Conservation (phyloP, 2,113 vertebrate genomes). For the Gadus macrocephalus region DNA sequence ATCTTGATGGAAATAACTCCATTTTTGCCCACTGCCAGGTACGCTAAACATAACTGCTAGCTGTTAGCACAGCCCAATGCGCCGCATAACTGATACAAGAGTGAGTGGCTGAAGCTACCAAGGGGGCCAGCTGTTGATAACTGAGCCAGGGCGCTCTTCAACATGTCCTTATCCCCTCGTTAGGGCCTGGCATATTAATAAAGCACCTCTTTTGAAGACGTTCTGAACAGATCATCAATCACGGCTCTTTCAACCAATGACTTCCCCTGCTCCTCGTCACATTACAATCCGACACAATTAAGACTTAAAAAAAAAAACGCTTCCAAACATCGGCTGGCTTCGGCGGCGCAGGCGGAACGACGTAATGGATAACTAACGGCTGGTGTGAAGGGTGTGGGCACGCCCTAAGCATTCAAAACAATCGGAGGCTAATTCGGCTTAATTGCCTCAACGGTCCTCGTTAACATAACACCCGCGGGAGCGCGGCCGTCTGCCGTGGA, state of each 20-base stretch:
- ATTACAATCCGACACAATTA: conserved; percentile 76
- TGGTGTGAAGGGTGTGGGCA: conserved; percentile 75
- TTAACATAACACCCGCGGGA: conserved; percentile 58
- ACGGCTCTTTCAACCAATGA: conserved; percentile 35
- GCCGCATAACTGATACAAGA: conserved; percentile 48
- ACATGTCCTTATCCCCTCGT: conserved; percentile 41
- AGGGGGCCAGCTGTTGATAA: conserved; percentile 33
- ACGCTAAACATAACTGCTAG: conserved; percentile 65
- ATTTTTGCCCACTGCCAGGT: conserved; percentile 65
- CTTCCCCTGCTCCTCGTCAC: conserved; percentile 42
- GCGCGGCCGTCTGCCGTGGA: conserved; percentile 37
- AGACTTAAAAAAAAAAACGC: conserved; percentile 69
- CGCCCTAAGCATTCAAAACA: conserved; percentile 75
- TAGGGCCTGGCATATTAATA: conserved; percentile 55
- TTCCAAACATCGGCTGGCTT: conserved; percentile 66
- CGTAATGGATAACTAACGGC: conserved; percentile 80
- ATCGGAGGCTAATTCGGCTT: conserved; percentile 67
- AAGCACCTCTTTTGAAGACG: conserved; percentile 47
- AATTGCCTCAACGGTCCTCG: conserved; percentile 72
- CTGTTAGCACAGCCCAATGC: conserved; percentile 66
- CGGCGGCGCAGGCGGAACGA: conserved; percentile 65
- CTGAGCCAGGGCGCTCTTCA: conserved; percentile 36
- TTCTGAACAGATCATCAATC: conserved; percentile 46
- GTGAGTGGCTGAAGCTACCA: conserved; percentile 61
- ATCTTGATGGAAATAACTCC: conserved; percentile 66